phyloP scores from a whole-genome alignment of 1,140 invertebrate genomes.

The Aricia agestis region DNA sequence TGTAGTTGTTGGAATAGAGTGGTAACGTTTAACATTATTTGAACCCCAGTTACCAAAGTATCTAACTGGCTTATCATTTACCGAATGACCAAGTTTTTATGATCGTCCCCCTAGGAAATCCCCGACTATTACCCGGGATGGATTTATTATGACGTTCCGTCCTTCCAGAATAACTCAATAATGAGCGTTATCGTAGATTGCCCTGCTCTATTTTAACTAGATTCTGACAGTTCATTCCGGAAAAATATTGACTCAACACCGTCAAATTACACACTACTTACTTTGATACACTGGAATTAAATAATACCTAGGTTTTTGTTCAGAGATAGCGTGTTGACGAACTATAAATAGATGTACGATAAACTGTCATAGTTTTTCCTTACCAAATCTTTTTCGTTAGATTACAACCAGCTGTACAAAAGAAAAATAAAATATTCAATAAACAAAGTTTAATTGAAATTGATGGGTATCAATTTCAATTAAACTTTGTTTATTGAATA shows the following conservation, averaged over 20 bases:
- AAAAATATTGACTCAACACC: neutral
- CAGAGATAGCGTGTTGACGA: neutral
- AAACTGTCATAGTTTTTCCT: neutral
- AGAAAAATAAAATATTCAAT: too few species aligned
- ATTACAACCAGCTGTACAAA: too few species aligned
- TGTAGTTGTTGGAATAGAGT: neutral
- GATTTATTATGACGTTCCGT: conserved; percentile 2
- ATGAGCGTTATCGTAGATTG: neutral
- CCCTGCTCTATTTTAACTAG: neutral
- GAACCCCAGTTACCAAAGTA: neutral
- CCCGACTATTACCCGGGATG: neutral
- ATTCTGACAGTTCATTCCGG: conserved; percentile 5
- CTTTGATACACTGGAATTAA: neutral
- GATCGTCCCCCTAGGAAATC: neutral
- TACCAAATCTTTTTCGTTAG: neutral
- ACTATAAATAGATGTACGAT: neutral
- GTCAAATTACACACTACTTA: neutral
- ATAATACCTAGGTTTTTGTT: neutral
- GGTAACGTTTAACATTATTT: neutral
- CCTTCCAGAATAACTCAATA: conserved; percentile 10
- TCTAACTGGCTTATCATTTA: neutral
- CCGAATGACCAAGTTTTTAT: neutral
- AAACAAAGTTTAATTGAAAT: too few species aligned
- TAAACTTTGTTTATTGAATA: too few species aligned
- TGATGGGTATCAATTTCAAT: too few species aligned